These are phyloP conservation scores for Zosterops pallidus DNA, from an alignment of 2,113 vertebrate genomes.

Conservation along the genomic window DNA sequence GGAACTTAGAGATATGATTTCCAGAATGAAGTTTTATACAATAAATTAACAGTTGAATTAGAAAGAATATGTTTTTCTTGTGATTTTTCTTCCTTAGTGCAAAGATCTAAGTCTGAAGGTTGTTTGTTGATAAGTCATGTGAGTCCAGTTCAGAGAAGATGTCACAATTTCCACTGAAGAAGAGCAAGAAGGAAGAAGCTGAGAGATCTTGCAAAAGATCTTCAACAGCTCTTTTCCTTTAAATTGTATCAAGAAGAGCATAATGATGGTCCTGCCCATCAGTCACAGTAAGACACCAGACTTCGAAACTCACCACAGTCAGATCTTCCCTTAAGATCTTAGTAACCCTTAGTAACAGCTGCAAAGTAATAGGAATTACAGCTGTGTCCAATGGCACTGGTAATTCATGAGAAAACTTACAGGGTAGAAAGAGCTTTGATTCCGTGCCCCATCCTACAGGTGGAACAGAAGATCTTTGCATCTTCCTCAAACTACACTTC, in stretches of 20 bases:
- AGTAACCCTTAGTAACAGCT: neutral
- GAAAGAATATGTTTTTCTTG: neutral
- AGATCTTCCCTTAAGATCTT: no score
- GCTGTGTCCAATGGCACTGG: rapidly evolving
- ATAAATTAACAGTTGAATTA: neutral
- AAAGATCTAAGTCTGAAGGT: neutral
- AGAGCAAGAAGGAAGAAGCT: neutral
- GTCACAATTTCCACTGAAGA: neutral
- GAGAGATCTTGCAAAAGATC: neutral
- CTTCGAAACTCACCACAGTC: neutral
- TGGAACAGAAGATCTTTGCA: neutral
- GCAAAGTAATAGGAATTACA: neutral
- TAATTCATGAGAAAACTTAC: neutral
- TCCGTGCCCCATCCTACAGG: neutral
- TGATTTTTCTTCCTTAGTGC: neutral
- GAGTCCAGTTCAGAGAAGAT: neutral
- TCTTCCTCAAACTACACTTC: neutral
- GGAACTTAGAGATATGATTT: neutral
- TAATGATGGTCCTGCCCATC: neutral
- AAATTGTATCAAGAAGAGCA: neutral
- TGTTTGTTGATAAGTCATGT: neutral
- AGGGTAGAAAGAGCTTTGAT: neutral
- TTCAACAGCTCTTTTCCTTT: neutral
- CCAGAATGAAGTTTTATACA: neutral
- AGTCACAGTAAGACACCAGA: neutral